A percentile compares a stretch with the other conserved stretches of the same genome.
phyloP scores from a whole-genome alignment of 2,888 invertebrate species.

The Eumacrocentrus americanus region DNA sequence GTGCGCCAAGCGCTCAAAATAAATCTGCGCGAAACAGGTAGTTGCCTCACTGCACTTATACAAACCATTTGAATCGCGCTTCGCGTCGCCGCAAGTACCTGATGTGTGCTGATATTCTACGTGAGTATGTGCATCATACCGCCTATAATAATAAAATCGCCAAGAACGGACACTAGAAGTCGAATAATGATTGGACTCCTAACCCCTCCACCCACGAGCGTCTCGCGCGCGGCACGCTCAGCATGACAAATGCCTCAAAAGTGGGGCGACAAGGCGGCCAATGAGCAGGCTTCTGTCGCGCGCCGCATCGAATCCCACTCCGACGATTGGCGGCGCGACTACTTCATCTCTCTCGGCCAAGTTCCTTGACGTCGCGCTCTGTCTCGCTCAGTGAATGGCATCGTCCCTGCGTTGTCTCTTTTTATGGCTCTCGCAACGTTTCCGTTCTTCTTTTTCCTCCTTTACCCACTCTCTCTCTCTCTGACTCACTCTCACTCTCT shows the following conservation, averaged over 20 bases:
- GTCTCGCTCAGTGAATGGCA: constrained; percentile 27
- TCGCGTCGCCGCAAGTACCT: too few species aligned
- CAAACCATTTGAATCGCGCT: too few species aligned
- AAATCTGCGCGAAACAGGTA: too few species aligned
- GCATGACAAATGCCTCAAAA: constrained; percentile 33
- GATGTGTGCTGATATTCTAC: too few species aligned
- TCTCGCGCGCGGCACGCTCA: constrained; percentile 53
- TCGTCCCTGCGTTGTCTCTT: constrained; percentile 22
- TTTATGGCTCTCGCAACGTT: constrained; percentile 10
- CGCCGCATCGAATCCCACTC: constrained; percentile 56
- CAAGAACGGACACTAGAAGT: constrained; percentile 35
- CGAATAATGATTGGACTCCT: constrained; percentile 38
- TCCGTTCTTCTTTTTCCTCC: constrained; percentile 16
- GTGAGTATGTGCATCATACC: too few species aligned
- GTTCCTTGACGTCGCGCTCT: background rate
- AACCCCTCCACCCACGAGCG: constrained; percentile 38
- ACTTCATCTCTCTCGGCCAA: constrained; percentile 6
- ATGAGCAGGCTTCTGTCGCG: constrained; percentile 51
- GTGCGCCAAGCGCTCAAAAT: too few species aligned
- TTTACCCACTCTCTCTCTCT: background rate
- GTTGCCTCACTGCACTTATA: too few species aligned
- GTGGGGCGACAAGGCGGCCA: constrained; percentile 47
- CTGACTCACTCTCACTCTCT: constrained; percentile 14
- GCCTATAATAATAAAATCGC: too few species aligned
- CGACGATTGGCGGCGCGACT: constrained; percentile 44